Conservation (phyloP, 2,113 vertebrate species). For the Seriola dumerili region DNA sequence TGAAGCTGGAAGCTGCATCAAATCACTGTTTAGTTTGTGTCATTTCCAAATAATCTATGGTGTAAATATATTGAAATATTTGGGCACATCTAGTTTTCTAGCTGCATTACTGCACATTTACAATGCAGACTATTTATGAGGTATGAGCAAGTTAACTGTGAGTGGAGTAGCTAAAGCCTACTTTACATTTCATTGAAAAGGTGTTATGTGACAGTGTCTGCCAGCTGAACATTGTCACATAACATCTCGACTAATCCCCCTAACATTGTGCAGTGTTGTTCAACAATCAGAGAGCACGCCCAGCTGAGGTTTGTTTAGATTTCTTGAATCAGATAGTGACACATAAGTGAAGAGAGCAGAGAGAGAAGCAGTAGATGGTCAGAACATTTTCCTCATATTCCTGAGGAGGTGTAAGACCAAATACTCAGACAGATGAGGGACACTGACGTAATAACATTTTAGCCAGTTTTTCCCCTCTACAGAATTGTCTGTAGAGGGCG, state of each 20-base stretch:
- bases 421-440: not conserved
- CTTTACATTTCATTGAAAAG: constrained; percentile 10
- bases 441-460: too few relatives aligned
- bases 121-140: not conserved
- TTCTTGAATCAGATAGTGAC: not conserved
- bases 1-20: constrained; percentile 18
- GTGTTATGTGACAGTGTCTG: not conserved
- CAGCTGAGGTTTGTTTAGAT: not conserved
- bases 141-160: not conserved
- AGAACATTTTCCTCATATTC: too few relatives aligned
- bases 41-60: constrained; percentile 1
- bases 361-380: too few relatives aligned
- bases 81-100: not conserved
- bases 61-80: not conserved
- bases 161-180: not conserved
- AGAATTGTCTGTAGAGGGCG: too few relatives aligned
- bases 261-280: not conserved
- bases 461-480: too few relatives aligned
- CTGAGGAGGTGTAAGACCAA: too few relatives aligned
- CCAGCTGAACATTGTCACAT: not conserved
- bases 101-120: not conserved
- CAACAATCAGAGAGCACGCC: not conserved
- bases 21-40: constrained; percentile 11
- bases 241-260: not conserved
- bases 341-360: not conserved